phyloP scores from a whole-genome alignment of 1,140 invertebrate species.

The Neoseiulus cucumeris region DNA sequence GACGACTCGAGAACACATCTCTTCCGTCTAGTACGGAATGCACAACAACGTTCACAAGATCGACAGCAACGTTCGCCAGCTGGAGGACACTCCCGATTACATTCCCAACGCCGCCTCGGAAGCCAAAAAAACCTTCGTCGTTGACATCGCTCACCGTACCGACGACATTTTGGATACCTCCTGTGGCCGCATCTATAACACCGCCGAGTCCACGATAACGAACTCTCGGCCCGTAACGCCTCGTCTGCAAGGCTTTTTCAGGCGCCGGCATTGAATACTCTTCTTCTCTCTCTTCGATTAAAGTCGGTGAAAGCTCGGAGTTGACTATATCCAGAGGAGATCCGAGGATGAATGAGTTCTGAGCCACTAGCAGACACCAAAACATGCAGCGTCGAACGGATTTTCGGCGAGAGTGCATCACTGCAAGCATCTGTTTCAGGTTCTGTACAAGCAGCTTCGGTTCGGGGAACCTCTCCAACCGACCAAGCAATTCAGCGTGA shows the following conservation, averaged over 20 bases:
- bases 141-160: background rate
- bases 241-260: background rate
- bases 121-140: background rate
- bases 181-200: background rate
- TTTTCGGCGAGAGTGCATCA: too few relatives aligned
- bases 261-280: too few relatives aligned
- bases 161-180: background rate
- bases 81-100: slow-evolving; percentile 1
- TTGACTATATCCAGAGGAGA: too few relatives aligned
- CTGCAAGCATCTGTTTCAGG: too few relatives aligned
- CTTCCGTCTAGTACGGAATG: background rate
- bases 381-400: too few relatives aligned
- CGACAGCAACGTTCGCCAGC: background rate
- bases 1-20: background rate
- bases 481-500: too few relatives aligned
- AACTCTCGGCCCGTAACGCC: background rate
- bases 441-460: too few relatives aligned
- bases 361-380: too few relatives aligned
- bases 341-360: too few relatives aligned
- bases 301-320: too few relatives aligned
- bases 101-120: background rate
- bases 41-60: background rate
- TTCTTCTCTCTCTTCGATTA: too few relatives aligned
- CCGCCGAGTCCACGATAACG: background rate
- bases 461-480: too few relatives aligned